Base-by-base conservation (phyloP, 2,113 vertebrate species). In the Cichladusa arquata region DNA sequence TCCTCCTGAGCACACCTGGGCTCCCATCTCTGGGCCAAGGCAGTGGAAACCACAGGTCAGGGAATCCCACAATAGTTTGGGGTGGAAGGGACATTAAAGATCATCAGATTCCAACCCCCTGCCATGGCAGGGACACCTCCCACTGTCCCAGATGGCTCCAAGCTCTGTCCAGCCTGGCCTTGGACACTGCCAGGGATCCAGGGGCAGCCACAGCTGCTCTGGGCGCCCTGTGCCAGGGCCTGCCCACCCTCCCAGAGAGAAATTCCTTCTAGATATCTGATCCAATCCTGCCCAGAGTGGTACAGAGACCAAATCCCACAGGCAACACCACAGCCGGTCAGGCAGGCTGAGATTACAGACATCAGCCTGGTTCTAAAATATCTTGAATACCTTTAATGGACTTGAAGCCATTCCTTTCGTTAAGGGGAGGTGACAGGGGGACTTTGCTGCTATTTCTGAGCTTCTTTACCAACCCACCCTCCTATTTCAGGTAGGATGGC, bases 151-250 rank as follows among this genome's bases (percentile, higher is more conserved):
- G 50, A 14, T 0, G 1, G 53, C 58, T 51, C 67, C 67, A 5
- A 28, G 23, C 15, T 28, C 28, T 0, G 0, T n/a, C 54, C n/a
- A 62, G 0, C 44, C 77, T 38, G 51, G 33, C 18, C 58, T 36
- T 2, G 76, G 67, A 0, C 51, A 58, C 36, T 72, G 0, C 51
- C 44, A 65, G 76, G 67, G 42, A 33, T 64, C 26, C 72, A 69
- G 44, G 66, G 31, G 9, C 76, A 73, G 50, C 76, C 66, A 19
- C 31, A 15, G 50, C 66, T 23, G 0, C 57, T 42, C 31, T 48
- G 50, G 38, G 12, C 26, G 45, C 4, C 24, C 77, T 45, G 20
- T 66, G 26, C 40, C 61, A 66, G 38, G 15, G 22, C 18, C 26
- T 58, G 0, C 29, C 8, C 40, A 20, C 16, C 20, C 34, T 57